These are phyloP conservation scores for Ara ararauna DNA, from an alignment of 2,797 vertebrate species.

Conservation along the genomic window DNA sequence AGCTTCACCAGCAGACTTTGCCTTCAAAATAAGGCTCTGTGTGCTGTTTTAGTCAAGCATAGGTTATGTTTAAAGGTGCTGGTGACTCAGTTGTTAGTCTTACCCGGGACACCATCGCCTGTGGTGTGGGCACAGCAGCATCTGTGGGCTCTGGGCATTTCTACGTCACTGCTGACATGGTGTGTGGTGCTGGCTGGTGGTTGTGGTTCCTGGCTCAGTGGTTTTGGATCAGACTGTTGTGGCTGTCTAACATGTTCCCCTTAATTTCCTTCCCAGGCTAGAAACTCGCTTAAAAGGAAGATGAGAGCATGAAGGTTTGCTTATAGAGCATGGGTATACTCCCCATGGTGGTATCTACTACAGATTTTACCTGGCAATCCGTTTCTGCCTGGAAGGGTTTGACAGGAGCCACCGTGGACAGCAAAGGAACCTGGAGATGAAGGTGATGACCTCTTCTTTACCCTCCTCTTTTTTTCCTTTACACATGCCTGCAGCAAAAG, in stretches of 20 bases:
- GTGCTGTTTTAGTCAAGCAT: not conserved
- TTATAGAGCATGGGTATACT: not conserved
- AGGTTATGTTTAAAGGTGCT: not conserved
- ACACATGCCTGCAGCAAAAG: not conserved
- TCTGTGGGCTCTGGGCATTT: not conserved
- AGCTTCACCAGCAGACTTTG: not conserved
- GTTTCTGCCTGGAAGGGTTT: not conserved
- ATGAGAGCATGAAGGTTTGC: constrained; percentile 36
- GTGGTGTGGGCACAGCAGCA: not conserved
- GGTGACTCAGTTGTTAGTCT: fast-evolving
- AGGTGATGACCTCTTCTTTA: constrained; percentile 1
- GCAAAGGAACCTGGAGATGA: constrained; percentile 18
- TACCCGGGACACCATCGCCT: not conserved
- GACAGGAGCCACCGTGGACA: not conserved
- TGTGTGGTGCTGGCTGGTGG: not conserved
- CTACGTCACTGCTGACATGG: not conserved
- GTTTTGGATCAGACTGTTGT: not conserved
- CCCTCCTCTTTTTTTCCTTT: not conserved
- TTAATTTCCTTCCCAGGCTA: constrained; percentile 23
- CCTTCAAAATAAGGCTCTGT: not conserved
- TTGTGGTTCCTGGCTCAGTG: not conserved
- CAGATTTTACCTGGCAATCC: not conserved
- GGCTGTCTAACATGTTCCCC: not conserved
- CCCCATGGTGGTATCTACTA: not conserved
- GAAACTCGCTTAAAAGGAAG: not conserved